phyloP scores from a whole-genome alignment of 2,888 invertebrate species.

The Steinernema hermaphroditum region DNA sequence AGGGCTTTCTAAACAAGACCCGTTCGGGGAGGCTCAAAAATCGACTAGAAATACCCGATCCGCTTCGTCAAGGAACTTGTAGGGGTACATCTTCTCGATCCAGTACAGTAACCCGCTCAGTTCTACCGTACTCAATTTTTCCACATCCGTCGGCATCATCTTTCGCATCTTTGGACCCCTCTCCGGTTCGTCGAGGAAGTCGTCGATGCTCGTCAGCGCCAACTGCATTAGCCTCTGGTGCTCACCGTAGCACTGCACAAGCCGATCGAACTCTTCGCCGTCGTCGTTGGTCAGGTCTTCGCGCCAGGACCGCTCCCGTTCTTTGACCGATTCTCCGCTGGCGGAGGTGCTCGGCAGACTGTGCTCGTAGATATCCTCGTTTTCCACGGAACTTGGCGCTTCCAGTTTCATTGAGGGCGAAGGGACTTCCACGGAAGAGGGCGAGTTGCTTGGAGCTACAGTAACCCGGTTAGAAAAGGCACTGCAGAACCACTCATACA shows the following conservation, averaged over 20 bases:
- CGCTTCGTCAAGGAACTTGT: conserved; percentile 41
- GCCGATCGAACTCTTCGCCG: conserved; percentile 39
- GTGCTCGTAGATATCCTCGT: conserved; percentile 21
- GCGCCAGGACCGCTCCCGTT: not conserved
- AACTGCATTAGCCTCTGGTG: conserved; percentile 57
- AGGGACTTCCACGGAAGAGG: not conserved
- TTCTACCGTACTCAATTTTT: conserved; percentile 55
- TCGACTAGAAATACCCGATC: too few species aligned
- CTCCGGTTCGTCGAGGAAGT: conserved; percentile 47
- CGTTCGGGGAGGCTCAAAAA: too few species aligned
- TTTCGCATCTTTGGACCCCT: conserved; percentile 41
- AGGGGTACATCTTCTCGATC: conserved; percentile 61
- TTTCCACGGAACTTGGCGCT: conserved; percentile 6
- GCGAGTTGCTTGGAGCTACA: not conserved
- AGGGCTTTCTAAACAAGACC: conserved; percentile 38
- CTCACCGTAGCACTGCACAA: conserved; percentile 52
- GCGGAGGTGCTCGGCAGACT: conserved; percentile 22
- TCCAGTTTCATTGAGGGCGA: conserved; percentile 4
- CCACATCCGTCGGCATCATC: conserved; percentile 59
- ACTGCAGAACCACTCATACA: not conserved
- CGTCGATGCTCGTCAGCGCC: conserved; percentile 49
- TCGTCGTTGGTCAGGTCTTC: conserved; percentile 33
- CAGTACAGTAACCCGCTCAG: conserved; percentile 60
- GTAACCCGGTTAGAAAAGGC: not conserved
- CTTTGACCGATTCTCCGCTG: conserved; percentile 7